Evolutionary conservation across 2,113 vertebrate species (phyloP).

Genomic region (Salvelinus fontinalis): DNA sequence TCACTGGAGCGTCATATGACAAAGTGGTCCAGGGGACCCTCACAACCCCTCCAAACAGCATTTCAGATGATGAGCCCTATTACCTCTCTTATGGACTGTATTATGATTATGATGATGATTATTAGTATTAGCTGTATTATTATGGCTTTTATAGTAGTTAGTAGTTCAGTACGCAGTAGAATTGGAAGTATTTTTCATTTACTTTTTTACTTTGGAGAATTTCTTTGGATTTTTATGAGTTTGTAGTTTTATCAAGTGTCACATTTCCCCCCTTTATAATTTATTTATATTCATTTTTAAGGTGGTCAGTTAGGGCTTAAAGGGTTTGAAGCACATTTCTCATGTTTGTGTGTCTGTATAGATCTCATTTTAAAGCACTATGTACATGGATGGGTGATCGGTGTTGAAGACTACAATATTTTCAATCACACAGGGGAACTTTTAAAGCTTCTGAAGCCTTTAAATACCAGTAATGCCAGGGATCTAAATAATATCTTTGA

Average conservation of each 20-base stretch:
- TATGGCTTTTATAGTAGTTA: constrained; percentile 51
- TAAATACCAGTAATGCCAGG: constrained; percentile 53
- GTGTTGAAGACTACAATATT: constrained; percentile 48
- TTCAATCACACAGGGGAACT: constrained; percentile 48
- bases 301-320: constrained; percentile 64
- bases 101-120: constrained; percentile 58
- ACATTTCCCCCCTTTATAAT: constrained; percentile 31
- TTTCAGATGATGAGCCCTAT: constrained; percentile 68
- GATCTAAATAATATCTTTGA: constrained; percentile 52
- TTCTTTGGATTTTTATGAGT: constrained; percentile 37
- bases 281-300: constrained; percentile 45
- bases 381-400: constrained; percentile 59
- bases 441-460: constrained; percentile 46
- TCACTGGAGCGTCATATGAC: constrained; percentile 75
- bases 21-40: constrained; percentile 53
- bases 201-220: constrained; percentile 30
- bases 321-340: constrained; percentile 75
- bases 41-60: constrained; percentile 59
- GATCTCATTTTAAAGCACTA: constrained; percentile 61
- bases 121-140: neutral
- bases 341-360: constrained; percentile 62
- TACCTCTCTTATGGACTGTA: constrained; percentile 72
- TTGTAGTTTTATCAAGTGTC: constrained; percentile 35
- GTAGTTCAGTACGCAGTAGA: constrained; percentile 61
- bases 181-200: constrained; percentile 42